Percentiles rank a stretch among this genome's conserved stretches.
Evolutionary conservation across 2,797 vertebrate species (phyloP).

Genomic region (Rhynchotus rufescens): DNA sequence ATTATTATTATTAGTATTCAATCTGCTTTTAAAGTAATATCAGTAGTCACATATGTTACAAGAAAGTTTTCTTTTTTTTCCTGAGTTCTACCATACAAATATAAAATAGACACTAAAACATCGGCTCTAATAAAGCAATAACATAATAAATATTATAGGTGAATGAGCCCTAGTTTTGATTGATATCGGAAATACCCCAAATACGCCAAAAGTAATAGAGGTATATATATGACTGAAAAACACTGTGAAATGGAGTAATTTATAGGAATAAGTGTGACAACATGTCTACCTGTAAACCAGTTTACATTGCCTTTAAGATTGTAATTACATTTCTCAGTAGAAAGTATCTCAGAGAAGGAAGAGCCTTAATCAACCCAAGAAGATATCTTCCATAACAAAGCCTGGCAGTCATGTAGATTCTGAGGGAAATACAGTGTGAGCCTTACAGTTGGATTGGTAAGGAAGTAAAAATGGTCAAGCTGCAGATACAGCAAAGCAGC

Average conservation of each 20-base stretch:
- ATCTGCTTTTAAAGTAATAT: background rate
- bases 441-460: background rate
- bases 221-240: background rate
- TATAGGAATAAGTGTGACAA: background rate
- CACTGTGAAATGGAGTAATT: background rate
- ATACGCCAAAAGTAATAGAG: background rate
- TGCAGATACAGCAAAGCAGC: background rate
- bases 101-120: background rate
- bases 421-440: background rate
- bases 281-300: background rate
- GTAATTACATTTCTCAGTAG: constrained; percentile 20
- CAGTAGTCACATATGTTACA: background rate
- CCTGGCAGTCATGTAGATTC: background rate
- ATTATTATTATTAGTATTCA: background rate
- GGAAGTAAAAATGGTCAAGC: constrained; percentile 5
- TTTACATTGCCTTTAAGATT: background rate
- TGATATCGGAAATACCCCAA: background rate
- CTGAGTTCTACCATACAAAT: background rate
- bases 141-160: background rate
- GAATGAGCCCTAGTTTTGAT: background rate
- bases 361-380: background rate
- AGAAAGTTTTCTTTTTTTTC: background rate
- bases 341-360: background rate
- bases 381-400: background rate
- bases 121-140: background rate